Base-by-base conservation (phyloP, 23 tunicate species). In the Halocynthia roretzi region DNA sequence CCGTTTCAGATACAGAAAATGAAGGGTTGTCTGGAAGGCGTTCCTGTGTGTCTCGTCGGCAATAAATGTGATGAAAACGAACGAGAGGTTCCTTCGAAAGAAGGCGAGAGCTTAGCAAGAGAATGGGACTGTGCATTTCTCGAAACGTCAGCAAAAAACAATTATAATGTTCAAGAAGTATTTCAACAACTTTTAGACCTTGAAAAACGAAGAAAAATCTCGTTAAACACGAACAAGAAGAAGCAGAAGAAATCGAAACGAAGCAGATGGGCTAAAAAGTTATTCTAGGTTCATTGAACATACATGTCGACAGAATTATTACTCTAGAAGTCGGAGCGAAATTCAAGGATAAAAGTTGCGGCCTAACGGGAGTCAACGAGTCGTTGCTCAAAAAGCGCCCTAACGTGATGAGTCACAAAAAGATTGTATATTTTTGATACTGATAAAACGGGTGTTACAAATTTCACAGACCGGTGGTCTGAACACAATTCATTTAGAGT, bases 61-160 rank as follows among this genome's bases (percentile, higher is more conserved):
- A 84, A 84, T 53, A 84, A 84, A 79, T 78, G 89, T 54, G 89
- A 84, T 65, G 89, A 84, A 71, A 31, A 50, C 11, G 80, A 70
- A 8, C 82, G 82, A 50, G 63, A 52, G 0, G 71, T 84, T 51
- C 49, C 83, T 7, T 71, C 80, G 19, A 78, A 52, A 61, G 89
- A 80, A 70, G 89, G 89, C 62, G 83, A 61, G 31, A 71, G 52
- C 8, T 21, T 84, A 0, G 78, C 89, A 7, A 51, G 71, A 11
- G 49, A 56, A n/a, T 84, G 89, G 89, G 61, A 80, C 6, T 78
- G 89, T 71, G 81, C 77, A 10, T 84, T 84, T 65, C 71, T 84
- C 9, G 89, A 84, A 44, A 84, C 89, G 2, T 84, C 89, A 9
- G 89, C 89, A 49, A 84, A 84, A 71, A 78, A 72, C 65, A 84